Percentiles rank a stretch among this genome's conserved stretches.
Evolutionary conservation across 2,113 vertebrate species (phyloP).

Genomic region (Oreochromis niloticus): DNA sequence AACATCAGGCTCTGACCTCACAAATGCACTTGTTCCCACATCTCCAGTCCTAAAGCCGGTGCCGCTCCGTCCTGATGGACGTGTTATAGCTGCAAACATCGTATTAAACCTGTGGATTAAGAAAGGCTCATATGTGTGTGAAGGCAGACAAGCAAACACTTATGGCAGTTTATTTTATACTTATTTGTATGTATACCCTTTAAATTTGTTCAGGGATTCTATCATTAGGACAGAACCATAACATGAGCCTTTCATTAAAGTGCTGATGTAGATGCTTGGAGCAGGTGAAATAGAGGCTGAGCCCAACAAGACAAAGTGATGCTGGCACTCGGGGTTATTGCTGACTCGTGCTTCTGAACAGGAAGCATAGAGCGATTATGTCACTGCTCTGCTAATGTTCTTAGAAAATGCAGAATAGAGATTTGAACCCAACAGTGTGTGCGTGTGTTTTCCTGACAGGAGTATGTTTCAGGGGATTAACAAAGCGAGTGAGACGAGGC

Average conservation of each 20-base stretch:
- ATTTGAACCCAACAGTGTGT: not conserved
- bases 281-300: not conserved
- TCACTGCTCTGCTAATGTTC: not conserved
- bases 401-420: not conserved
- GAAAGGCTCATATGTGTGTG: too few species aligned
- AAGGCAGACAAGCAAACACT: not conserved
- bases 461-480: not conserved
- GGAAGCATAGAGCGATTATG: accelerated
- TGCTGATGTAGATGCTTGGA: accelerated
- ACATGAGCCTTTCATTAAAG: not conserved
- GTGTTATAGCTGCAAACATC: not conserved
- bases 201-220: accelerated
- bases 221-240: accelerated
- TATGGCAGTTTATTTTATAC: not conserved
- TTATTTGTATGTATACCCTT: not conserved
- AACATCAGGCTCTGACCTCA: too few species aligned
- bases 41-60: not conserved
- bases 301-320: not conserved
- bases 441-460: not conserved
- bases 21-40: too few species aligned
- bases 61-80: not conserved
- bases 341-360: not conserved
- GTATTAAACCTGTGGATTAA: not conserved
- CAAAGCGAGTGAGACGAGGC: not conserved
- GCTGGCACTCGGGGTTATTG: not conserved